Base-by-base conservation (phyloP, 2,888 invertebrate species). In the Heteropelma amictum region DNA sequence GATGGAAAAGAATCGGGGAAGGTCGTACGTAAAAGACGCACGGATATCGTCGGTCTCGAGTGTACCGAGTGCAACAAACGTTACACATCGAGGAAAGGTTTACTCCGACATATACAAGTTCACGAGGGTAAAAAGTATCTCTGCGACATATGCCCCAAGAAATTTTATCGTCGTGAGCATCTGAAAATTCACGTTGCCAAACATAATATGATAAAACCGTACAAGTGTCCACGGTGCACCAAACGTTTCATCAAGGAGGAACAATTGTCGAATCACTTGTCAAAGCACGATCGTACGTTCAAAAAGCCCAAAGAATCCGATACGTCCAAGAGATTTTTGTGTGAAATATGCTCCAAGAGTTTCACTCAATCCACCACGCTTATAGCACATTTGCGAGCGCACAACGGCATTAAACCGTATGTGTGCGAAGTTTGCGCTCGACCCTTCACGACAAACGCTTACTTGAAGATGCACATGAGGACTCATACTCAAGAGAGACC, bases 201-300 rank as follows among this genome's bases (percentile, higher is more conserved):
- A 53, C 89, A 89, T 70, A 89, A 89, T 47, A 89, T 89, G 88
- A 81, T 88, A 8, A 89, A 89, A 38, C 89, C 89, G 0, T 88
- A 88, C 75, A 89, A 89, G 42, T 89, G 89, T 60, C 82, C 84
- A 0, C 82, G 87, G 0, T 89, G 89, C 56, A 84, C 87, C 1
- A 89, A 89, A 45, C 86, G 89, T 19, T 89, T 89, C 69, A 88
- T 88, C 33, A 89, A 89, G 49, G 89, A 89, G 65, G 89, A 89
- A 38, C 89, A 88, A 49, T 63, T 89, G 6, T 86, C 85, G 17
- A 87, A 81, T 69, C 89, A 89, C 30, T 60, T 88, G 12, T 83
- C 86, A 0, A 89, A 88, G 40, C 89, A 89, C 60, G 89, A 89
- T 26, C 77, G 87, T 19, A 83, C 83, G 0, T 87, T 86, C 26